Percentiles rank a stretch among this genome's conserved stretches.
These are phyloP conservation scores for Okapia johnstoni DNA, from an alignment of 2,113 vertebrate species.

Conservation along the genomic window DNA sequence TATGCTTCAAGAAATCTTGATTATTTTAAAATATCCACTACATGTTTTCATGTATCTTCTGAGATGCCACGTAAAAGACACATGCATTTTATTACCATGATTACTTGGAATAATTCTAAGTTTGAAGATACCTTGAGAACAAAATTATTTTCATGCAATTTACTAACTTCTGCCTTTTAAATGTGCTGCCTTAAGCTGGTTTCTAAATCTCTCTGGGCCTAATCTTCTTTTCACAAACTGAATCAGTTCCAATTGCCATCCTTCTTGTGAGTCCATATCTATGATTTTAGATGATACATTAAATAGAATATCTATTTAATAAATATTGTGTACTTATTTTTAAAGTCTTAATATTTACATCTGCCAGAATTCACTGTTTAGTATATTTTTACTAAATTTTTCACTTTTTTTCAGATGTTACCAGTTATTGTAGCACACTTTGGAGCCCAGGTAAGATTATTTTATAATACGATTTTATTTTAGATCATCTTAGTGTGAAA, in stretches of 20 bases:
- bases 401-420: constrained; percentile 41
- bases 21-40: background rate
- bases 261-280: background rate
- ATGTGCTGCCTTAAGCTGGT: background rate
- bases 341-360: background rate
- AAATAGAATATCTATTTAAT: background rate
- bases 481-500: background rate
- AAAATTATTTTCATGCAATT: background rate
- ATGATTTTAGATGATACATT: background rate
- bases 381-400: background rate
- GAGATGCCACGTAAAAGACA: background rate
- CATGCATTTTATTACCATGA: background rate
- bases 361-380: background rate
- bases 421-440: constrained; percentile 49
- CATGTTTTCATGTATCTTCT: background rate
- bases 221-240: background rate
- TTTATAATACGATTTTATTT: background rate
- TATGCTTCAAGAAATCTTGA: background rate
- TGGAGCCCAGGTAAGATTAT: constrained; percentile 44
- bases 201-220: background rate
- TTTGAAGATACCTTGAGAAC: background rate
- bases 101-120: background rate
- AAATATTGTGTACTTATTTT: background rate
- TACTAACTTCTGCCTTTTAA: background rate
- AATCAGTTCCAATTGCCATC: background rate